Conservation (phyloP, 2,888 invertebrate genomes). For the Myopa testacea region DNA sequence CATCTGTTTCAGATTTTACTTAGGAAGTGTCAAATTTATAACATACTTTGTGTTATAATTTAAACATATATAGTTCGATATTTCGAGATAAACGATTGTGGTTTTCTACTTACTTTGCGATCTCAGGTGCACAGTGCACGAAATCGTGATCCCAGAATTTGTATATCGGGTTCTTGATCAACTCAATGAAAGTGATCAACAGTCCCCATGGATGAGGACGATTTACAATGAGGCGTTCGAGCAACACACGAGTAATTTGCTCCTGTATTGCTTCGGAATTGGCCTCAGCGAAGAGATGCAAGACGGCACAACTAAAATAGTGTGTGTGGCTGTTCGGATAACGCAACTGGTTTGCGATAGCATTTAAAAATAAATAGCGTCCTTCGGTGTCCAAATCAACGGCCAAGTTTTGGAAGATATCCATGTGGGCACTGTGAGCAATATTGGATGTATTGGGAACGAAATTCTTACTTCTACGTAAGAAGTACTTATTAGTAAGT, state of each 20-base stretch:
- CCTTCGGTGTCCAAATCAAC: slow-evolving; percentile 99
- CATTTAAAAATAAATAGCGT: slow-evolving; percentile 94
- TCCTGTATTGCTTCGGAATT: slow-evolving; percentile 98
- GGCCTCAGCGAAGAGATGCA: slow-evolving; percentile 97
- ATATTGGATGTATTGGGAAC: slow-evolving; percentile 98
- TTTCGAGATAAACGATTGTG: too few species aligned
- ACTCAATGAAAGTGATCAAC: slow-evolving; percentile 97
- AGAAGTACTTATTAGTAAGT: not conserved
- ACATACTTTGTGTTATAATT: too few species aligned
- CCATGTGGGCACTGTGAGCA: slow-evolving; percentile 98
- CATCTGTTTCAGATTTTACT: too few species aligned
- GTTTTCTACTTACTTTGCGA: slow-evolving; percentile 87
- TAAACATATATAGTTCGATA: not conserved
- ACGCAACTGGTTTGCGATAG: slow-evolving; percentile 97
- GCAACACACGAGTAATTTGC: slow-evolving; percentile 94
- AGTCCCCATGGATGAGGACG: slow-evolving; percentile 99
- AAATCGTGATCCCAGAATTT: slow-evolving; percentile 99
- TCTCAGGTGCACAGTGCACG: slow-evolving; percentile 99
- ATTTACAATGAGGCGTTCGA: slow-evolving; percentile 97
- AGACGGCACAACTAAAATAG: slow-evolving; percentile 97
- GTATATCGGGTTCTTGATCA: slow-evolving; percentile 98
- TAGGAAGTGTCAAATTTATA: too few species aligned
- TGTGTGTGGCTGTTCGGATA: slow-evolving; percentile 99
- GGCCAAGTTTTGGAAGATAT: slow-evolving; percentile 98
- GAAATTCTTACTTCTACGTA: slow-evolving; percentile 82